Evolutionary conservation across 2,797 vertebrate species (phyloP).

Genomic region (Varecia variegata): DNA sequence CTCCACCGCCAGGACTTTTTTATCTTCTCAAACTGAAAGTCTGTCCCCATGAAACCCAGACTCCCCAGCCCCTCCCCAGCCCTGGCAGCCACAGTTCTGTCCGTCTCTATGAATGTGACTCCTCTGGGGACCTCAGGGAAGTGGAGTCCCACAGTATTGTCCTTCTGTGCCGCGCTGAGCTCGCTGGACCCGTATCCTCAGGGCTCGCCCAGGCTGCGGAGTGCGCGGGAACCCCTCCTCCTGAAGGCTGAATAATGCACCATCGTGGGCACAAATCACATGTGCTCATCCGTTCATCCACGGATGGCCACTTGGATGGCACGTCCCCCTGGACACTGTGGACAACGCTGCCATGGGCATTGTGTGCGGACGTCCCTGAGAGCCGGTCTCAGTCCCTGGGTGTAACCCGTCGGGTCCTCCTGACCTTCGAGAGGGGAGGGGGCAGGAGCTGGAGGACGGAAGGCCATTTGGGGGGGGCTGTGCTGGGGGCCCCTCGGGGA

Average conservation of each 20-base stretch:
- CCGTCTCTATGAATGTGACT: fast-evolving
- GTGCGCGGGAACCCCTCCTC: fast-evolving
- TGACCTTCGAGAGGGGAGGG: fast-evolving
- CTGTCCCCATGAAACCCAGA: fast-evolving
- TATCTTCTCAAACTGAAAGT: neutral
- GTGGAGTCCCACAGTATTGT: fast-evolving
- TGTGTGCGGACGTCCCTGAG: fast-evolving
- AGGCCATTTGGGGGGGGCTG: fast-evolving
- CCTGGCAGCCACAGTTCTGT: fast-evolving
- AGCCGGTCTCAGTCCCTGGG: no score
- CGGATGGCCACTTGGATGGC: fast-evolving
- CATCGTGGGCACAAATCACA: fast-evolving
- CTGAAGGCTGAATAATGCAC: neutral
- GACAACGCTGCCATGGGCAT: fast-evolving
- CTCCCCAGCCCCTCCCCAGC: fast-evolving
- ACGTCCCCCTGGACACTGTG: no score
- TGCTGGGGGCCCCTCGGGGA: no score
- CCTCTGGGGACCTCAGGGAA: fast-evolving
- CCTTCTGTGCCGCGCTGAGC: neutral
- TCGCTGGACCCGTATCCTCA: neutral
- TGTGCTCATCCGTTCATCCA: fast-evolving
- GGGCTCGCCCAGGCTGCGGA: fast-evolving
- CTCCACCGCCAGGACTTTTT: neutral
- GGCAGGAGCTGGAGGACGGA: fast-evolving
- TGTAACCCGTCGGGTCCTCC: fast-evolving